These are phyloP conservation scores for Hippocampus mohnikei DNA, from an alignment of 2,113 vertebrate species.

Conservation along the genomic window DNA sequence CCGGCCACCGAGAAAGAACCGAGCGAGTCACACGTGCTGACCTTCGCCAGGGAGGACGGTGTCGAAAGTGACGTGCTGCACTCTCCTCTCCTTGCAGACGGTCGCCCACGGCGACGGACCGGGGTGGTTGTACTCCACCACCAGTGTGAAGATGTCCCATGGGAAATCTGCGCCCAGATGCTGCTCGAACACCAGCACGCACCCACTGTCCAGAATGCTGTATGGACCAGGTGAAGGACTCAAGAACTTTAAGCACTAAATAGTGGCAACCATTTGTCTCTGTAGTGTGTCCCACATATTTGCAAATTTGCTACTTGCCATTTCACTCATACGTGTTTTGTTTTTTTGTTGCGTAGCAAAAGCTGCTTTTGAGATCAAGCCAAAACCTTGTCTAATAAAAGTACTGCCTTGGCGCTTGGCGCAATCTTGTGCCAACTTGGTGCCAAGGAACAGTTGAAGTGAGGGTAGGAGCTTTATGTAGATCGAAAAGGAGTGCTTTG, in stretches of 20 bases:
- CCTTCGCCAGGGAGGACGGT: constrained; percentile 65
- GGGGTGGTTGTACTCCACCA: constrained; percentile 82
- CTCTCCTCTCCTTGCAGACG: constrained; percentile 73
- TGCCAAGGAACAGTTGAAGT: neutral
- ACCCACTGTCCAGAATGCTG: constrained; percentile 72
- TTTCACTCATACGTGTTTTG: too few species aligned
- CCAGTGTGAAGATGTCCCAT: constrained; percentile 82
- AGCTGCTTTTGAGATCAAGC: neutral
- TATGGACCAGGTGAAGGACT: constrained; percentile 10
- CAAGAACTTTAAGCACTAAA: neutral
- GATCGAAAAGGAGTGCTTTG: neutral
- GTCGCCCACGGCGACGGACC: constrained; percentile 78
- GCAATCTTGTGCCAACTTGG: too few species aligned
- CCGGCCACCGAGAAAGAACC: neutral
- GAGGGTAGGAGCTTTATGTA: neutral
- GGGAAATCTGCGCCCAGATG: constrained; percentile 84
- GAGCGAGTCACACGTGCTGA: constrained; percentile 22
- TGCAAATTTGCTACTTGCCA: too few species aligned
- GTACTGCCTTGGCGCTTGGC: neutral
- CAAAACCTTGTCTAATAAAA: neutral
- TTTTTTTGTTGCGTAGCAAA: neutral
- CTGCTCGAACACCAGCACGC: constrained; percentile 75
- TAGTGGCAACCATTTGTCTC: too few species aligned
- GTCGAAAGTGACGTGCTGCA: constrained; percentile 77
- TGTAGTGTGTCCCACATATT: too few species aligned